phyloP scores from a whole-genome alignment of 2,888 invertebrate genomes.

The Aleiodes alternator region DNA sequence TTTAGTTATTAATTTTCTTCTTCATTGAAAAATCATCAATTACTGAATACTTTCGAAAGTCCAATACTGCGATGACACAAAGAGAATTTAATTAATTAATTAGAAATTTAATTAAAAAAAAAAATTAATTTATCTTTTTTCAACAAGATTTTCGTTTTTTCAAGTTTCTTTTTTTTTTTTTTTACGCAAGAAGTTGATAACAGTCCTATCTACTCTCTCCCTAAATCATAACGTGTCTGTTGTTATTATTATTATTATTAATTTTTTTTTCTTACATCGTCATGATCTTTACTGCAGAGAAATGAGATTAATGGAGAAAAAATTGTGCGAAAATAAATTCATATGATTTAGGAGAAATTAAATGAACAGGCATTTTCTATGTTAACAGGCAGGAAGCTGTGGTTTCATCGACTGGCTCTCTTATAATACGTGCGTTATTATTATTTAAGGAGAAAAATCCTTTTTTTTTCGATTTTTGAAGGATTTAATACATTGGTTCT shows the following conservation, averaged over 20 bases:
- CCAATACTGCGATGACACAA: slow-evolving; percentile 40
- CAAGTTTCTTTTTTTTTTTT: not conserved
- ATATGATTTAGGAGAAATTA: slow-evolving; percentile 15
- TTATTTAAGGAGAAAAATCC: too few species aligned
- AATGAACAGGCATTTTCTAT: slow-evolving; percentile 4
- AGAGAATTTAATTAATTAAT: slow-evolving; percentile 11
- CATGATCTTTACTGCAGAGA: slow-evolving; percentile 39
- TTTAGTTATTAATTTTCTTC: too few species aligned
- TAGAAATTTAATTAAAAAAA: slow-evolving; percentile 10
- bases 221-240: slow-evolving; percentile 49
- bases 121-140: slow-evolving; percentile 5
- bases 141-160: slow-evolving; percentile 37
- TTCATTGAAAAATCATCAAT: slow-evolving; percentile 26
- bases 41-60: slow-evolving; percentile 57
- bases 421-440: slow-evolving; percentile 12
- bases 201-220: slow-evolving; percentile 57
- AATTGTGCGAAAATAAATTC: not conserved
- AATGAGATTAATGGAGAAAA: slow-evolving; percentile 9
- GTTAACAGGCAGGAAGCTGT: slow-evolving; percentile 49
- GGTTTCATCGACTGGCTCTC: slow-evolving; percentile 8
- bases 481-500: too few species aligned
- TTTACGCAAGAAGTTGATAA: slow-evolving; percentile 44
- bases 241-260: slow-evolving; percentile 10
- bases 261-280: slow-evolving; percentile 16
- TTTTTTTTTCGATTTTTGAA: too few species aligned